Base-by-base conservation (phyloP, 2,113 vertebrate species). In the Eulacestoma nigropectus region DNA sequence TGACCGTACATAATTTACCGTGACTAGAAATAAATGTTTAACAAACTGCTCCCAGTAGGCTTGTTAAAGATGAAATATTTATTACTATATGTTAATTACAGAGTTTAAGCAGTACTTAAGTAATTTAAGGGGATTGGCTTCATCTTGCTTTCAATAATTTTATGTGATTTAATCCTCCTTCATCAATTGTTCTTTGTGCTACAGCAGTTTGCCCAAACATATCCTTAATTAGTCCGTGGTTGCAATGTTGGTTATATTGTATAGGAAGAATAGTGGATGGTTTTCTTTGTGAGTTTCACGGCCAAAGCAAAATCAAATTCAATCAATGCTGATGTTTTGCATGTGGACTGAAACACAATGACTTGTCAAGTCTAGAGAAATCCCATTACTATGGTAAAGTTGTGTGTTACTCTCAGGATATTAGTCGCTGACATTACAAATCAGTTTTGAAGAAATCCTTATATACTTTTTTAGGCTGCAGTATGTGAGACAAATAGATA, bases 31-130 rank as follows among this genome's bases (percentile, higher is more conserved):
- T 76, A 94, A 89, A 77, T 70, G 87, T 84, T 93, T 93, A 90
- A 81, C 85, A 92, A 94, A 94, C 78, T 90, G 82, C 72, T 97
- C 88, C 93, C 90, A 78, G 25, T 26, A 78, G 93, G 52, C 93
- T 94, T 90, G 69, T 94, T 94, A 86, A 94, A 84, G 68, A 88
- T 94, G 55, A 93, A 95, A 88, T 96, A 94, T 96, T 96, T 96
- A 94, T 91, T 93, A 70, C 64, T 94, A 60, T 95, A 94, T 80
- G 76, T 94, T 95, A 95, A 96, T 96, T 93, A 75, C 42, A 83
- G 47, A 12, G 74, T 84, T 94, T 88, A 91, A 93, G 68, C 52
- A 91, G 76, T 92, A 60, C 72, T 96, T 90, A 80, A 88, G 76
- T 81, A 86, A 90, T 64, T 83, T 94, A 85, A 94, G 50, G 49